Evolutionary conservation across 2,797 vertebrate genomes (phyloP), one percentile per base, ranked within the genome.

Genomic region (Carcharodon carcharias): DNA sequence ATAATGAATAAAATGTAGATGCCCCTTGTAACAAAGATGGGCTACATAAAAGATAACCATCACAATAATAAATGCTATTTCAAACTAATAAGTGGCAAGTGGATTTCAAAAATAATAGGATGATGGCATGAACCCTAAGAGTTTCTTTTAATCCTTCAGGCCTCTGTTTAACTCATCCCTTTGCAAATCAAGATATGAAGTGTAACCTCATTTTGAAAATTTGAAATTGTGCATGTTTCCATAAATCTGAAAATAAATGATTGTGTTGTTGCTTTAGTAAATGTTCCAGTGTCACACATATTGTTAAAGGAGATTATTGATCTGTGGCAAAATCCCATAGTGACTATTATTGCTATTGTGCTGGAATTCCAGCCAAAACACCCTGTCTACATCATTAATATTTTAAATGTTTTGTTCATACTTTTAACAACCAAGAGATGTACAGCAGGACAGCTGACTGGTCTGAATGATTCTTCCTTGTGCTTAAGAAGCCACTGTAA

Each of bases 311-410:
- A 95, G 67, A 31, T 73, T 31, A 95, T 54, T 73, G 50, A 95
- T 73, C 2, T 35, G 50, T 77, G 50, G 31, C 50, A 77, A 71
- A 56, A 95, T 95, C 94, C 31, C 94, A 73, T 2, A 77, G 67
- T 95, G 93, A 71, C 65, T 69, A 95, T 71, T 95, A 71, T 73
- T 95, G 65, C 89, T 65, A 12, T 65, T 67, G 35, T 93, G 31
- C 7, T 45, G 97, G 96, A 97, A 97, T 98, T 97, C 96, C 96
- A 92, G 96, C 96, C 97, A 97, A 92, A 96, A 96, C n/a, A 45
- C 26, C n/a, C 91, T 93, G 91, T 93, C 63, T 67, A 23, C 7
- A 18, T 21, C n/a, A 11, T 31, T 67, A 40, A 63, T 93, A 93
- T n/a, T 45, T 93, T 45, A 67, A 65, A 23, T 45, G n/a, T 40